phyloP scores from a whole-genome alignment of 2,888 invertebrate genomes.

The Sphecodes monilicornis region DNA sequence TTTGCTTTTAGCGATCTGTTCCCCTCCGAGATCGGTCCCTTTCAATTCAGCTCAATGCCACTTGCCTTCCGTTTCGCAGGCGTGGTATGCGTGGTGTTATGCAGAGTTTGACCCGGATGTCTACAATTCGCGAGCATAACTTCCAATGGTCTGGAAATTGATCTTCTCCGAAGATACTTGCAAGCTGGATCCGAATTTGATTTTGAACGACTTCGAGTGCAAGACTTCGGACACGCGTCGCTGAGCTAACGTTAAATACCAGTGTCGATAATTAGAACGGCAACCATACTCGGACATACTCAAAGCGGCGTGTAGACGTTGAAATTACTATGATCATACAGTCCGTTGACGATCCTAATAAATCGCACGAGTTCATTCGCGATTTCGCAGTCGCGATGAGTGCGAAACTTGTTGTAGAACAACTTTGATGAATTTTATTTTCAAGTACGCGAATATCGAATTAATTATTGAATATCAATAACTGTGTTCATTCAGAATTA shows the following conservation, averaged over 20 bases:
- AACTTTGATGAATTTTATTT: background rate
- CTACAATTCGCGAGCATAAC: background rate
- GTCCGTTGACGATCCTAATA: background rate
- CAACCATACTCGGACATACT: background rate
- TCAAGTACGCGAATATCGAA: background rate
- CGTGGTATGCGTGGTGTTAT: constrained; percentile 3
- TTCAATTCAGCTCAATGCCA: constrained; percentile 43
- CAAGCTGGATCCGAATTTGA: constrained; percentile 21
- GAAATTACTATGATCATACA: background rate
- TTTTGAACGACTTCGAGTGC: constrained; percentile 4
- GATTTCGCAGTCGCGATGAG: background rate
- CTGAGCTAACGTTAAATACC: background rate
- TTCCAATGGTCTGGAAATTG: constrained; percentile 13
- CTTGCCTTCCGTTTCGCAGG: constrained; percentile 24
- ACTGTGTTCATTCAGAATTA: no score
- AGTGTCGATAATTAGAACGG: background rate
- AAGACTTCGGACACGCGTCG: background rate
- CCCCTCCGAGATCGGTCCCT: constrained; percentile 16
- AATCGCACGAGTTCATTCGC: background rate
- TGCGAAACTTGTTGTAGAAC: background rate
- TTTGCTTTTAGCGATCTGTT: constrained; percentile 9
- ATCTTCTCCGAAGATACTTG: background rate
- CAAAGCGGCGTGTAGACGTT: background rate
- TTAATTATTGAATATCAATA: no score
- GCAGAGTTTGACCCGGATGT: constrained; percentile 35